Evolutionary conservation across 2,797 vertebrate genomes (phyloP).

Genomic region (Betta splendens): DNA sequence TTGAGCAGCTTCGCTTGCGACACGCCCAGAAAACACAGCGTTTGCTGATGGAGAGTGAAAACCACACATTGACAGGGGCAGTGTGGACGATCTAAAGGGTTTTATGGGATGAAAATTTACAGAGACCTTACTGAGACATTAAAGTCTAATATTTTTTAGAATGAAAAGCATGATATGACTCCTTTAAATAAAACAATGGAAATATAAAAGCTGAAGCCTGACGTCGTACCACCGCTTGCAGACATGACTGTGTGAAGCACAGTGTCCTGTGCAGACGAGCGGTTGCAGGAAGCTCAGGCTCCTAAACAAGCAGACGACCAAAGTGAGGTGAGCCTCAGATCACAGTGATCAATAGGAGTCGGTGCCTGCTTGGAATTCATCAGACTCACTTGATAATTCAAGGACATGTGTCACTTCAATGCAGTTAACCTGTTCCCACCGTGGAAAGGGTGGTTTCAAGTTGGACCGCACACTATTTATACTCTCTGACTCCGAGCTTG

Average conservation of each 20-base stretch:
- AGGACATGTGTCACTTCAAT: constrained; percentile 37
- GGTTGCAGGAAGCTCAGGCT: constrained; percentile 32
- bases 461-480: constrained; percentile 10
- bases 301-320: constrained; percentile 39
- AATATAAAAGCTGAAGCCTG: constrained; percentile 11
- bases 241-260: neutral
- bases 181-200: constrained; percentile 24
- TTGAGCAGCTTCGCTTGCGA: too few relatives aligned
- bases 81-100: too few relatives aligned
- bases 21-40: too few relatives aligned
- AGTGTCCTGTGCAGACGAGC: neutral
- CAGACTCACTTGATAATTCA: constrained; percentile 47
- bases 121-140: too few relatives aligned
- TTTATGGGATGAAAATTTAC: too few relatives aligned
- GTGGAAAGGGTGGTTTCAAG: constrained; percentile 4
- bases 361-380: constrained; percentile 55
- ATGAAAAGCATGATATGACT: too few relatives aligned
- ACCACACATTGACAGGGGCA: too few relatives aligned
- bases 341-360: constrained; percentile 57
- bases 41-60: too few relatives aligned
- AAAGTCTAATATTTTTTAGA: too few relatives aligned
- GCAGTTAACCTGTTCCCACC: constrained; percentile 17
- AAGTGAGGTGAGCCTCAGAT: constrained; percentile 49
- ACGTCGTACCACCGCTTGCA: neutral
- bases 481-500: neutral